Base-by-base conservation (phyloP, 2,113 vertebrate genomes). In the Hypanus sabinus region DNA sequence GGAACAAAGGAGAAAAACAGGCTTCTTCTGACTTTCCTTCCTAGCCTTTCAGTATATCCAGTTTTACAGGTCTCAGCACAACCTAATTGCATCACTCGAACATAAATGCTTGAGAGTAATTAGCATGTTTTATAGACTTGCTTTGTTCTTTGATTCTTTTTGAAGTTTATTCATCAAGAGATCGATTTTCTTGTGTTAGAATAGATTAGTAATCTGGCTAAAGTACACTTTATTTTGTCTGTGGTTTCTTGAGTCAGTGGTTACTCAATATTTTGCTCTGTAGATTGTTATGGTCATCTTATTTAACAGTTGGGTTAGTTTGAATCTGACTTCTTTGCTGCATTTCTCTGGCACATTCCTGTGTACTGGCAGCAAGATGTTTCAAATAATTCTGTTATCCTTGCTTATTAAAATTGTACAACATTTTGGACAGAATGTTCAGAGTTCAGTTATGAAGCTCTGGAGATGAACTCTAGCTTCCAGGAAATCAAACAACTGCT, bases 121-220 rank as follows among this genome's bases (percentile, higher is more conserved):
- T 87, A 46, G 55, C 83, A 57, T 24, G 57, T 14, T 60, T 87
- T 87, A 60, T 30, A 70, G 65, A 3, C n/a, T 92, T n/a, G 33
- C n/a, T 91, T 90, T 91, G 87, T 92, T 70, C 20, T 38, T 24
- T 38, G 20, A 70, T 68, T 33, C n/a, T 92, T 92, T 68, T 38
- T 92, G n/a, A 92, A 36, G 88, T 18, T 70, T 24, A 71, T 71
- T 68, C 65, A 38, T 36, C 60, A 92, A 57, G 85, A 88, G 62
- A 70, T 92, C 8, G 36, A 38, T 70, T 70, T 70, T 62, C 62
- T 92, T 92, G 33, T 36, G 65, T 92, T 70, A 71, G 57, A 60
- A 60, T 30, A 87, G 83, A 87, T 46, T 70, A 20, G 68, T 70
- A 92, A 20, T 9, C 18, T 36, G 8, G n/a, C 65, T 70, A 71